Evolutionary conservation across 2,797 vertebrate genomes (phyloP).

Genomic region (Oreochromis mossambicus): DNA sequence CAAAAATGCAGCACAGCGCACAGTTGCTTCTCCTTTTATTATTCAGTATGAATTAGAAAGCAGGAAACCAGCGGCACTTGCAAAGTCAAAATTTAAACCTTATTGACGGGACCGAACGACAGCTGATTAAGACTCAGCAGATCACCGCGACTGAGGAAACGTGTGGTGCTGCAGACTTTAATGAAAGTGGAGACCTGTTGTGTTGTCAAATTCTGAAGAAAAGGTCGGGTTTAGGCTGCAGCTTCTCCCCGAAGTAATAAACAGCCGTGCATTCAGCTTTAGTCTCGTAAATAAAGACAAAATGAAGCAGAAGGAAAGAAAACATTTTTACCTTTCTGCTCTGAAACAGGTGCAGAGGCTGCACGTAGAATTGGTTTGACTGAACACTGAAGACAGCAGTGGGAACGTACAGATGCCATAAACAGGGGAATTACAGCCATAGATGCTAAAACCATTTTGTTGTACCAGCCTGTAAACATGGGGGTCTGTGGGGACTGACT

Average conservation of each 20-base stretch:
- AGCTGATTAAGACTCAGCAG: neutral
- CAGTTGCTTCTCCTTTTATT: neutral
- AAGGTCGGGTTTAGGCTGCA: neutral
- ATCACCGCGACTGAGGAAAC: neutral
- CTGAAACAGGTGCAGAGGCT: neutral
- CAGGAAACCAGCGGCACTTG: neutral
- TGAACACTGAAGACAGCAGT: neutral
- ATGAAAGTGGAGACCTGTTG: neutral
- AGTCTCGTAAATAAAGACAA: neutral
- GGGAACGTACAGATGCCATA: neutral
- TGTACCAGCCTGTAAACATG: accelerated
- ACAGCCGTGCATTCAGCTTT: neutral
- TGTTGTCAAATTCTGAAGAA: neutral
- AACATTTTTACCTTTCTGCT: neutral
- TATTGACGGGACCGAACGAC: neutral
- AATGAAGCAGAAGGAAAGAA: neutral
- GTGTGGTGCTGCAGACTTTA: neutral
- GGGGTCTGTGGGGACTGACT: neutral
- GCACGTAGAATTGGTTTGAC: accelerated
- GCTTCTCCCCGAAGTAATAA: neutral
- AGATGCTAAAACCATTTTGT: neutral
- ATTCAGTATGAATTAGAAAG: neutral
- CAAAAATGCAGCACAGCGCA: neutral
- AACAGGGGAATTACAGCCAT: neutral
- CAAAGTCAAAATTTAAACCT: neutral